Conservation (phyloP, 2,113 vertebrate genomes). For the Eulemur macaco region DNA sequence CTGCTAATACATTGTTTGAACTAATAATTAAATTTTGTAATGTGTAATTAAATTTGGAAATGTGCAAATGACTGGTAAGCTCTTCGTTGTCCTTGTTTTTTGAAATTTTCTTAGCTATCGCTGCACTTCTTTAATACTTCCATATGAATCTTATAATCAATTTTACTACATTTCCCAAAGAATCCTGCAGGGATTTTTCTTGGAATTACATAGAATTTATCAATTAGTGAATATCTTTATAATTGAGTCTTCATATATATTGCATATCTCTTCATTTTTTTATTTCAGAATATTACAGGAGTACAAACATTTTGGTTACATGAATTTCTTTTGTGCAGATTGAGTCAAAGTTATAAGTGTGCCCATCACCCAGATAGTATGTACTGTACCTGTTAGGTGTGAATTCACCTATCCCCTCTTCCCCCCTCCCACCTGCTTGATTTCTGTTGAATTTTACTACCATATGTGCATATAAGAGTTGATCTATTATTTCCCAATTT, state of each 20-base stretch:
- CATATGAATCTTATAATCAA: not conserved
- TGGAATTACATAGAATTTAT: not conserved
- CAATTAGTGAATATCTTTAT: slow-evolving; percentile 10
- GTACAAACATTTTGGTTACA: no score
- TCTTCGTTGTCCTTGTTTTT: slow-evolving; percentile 3
- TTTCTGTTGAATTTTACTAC: no score
- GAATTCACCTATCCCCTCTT: no score
- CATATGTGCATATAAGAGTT: no score
- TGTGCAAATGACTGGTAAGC: not conserved
- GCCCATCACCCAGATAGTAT: no score
- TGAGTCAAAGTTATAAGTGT: no score
- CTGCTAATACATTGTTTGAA: not conserved
- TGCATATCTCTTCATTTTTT: no score
- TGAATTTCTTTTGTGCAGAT: no score
- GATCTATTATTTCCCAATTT: no score
- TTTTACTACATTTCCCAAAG: not conserved
- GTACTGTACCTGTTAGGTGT: no score
- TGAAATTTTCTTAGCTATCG: not conserved
- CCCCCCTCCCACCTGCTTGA: no score
- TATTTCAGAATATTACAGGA: no score
- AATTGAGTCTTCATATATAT: slow-evolving; percentile 23
- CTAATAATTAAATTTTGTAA: slow-evolving; percentile 19
- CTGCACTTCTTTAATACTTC: not conserved
- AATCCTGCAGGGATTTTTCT: not conserved
- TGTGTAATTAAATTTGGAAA: not conserved